Evolutionary conservation across 2,797 vertebrate species (phyloP), one percentile per base, ranked within the genome.

Genomic region (Lateolabrax maculatus): DNA sequence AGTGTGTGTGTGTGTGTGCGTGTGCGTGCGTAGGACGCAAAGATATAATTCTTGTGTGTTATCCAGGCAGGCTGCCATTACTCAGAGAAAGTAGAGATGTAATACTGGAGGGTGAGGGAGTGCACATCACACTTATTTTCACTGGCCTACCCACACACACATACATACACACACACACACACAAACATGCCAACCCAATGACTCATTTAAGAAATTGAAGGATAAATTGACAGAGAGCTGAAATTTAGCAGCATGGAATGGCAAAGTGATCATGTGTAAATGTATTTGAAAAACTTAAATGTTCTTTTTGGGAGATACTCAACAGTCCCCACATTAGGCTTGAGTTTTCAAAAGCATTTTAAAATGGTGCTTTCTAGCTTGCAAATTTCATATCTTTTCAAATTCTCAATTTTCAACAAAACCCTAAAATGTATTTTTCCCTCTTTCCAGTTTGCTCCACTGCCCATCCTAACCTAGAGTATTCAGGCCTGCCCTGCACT

Each of bases 81-180:
- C 64, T 87, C 75, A 77, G 76, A 77, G 49, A 84, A 80, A 79
- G 87, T 77, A 75, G 79, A 87, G 79, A 80, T 81, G 84, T 83
- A 80, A 84, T 77, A 69, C 68, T 66, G 55, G 63, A 83, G 81
- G 62, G 74, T 64, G 74, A 84, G 63, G 39, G 75, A 88, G 84
- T 78, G 63, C 77, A 86, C n/a, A 51, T 76, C 65, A 46, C 71
- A 49, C 34, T 80, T 78, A 29, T 66, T 76, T 83, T 65, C 37
- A 34, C 46, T 57, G 16, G 67, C 39, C 56, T 62, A 27, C 60
- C 2, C 34, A 5, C 25, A 5, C 63, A 74, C 27, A 41, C 43
- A 63, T 16, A 46, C 51, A 58, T n/a, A 44, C 44, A 41, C 62
- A 46, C 31, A 61, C 57, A 23, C 49, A 23, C 69, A 64, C 48